phyloP scores from a whole-genome alignment of 2,797 vertebrate species.

The Hipposideros larvatus region DNA sequence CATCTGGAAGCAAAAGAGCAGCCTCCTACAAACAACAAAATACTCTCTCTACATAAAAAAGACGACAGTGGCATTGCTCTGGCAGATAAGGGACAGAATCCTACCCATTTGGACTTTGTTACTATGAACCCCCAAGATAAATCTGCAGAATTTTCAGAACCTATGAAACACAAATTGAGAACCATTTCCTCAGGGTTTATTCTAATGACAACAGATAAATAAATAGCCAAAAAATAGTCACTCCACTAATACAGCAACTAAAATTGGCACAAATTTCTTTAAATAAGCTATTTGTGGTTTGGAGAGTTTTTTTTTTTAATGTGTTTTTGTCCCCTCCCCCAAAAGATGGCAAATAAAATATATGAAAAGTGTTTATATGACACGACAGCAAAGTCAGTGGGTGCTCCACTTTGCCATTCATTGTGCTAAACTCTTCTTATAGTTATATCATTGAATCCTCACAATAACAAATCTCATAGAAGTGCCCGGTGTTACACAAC shows the following conservation, averaged over 20 bases:
- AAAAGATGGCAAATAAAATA: conserved; percentile 4
- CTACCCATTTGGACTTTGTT: not conserved
- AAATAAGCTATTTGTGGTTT: not conserved
- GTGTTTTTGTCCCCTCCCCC: not conserved
- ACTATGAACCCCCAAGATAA: not conserved
- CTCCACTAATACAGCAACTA: not conserved
- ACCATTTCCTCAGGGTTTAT: not conserved
- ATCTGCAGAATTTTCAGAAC: not conserved
- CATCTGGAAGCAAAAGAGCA: not conserved
- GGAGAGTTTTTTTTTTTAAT: not conserved
- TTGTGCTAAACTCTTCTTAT: not conserved
- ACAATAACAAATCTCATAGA: not conserved
- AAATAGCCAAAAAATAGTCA: not conserved
- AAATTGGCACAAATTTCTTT: not conserved
- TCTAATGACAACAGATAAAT: not conserved
- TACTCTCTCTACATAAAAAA: not conserved
- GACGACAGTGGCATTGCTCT: not conserved
- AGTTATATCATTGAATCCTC: not conserved
- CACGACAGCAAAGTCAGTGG: not conserved
- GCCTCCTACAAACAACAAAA: not conserved
- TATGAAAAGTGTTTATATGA: not conserved
- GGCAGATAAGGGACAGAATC: not conserved
- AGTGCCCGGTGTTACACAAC: not conserved
- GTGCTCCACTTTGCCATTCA: not conserved
- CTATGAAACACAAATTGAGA: not conserved